Evolutionary conservation across 1,140 invertebrate genomes (phyloP).

Genomic region (Drosophila gunungcola): DNA sequence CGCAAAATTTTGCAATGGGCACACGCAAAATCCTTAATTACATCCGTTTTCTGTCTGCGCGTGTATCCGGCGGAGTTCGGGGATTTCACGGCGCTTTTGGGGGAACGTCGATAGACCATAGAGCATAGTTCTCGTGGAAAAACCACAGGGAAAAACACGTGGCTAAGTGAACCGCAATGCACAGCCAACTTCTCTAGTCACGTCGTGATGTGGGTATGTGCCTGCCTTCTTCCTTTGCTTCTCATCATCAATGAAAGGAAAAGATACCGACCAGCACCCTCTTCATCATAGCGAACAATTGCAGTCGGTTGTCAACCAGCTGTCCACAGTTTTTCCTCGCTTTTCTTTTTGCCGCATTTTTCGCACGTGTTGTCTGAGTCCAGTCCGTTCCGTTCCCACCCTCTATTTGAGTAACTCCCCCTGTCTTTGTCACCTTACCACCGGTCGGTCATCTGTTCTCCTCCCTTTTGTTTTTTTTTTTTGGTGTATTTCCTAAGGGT

Average conservation of each 20-base stretch:
- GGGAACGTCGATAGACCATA: constrained; percentile 25
- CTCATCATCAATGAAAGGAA: constrained; percentile 37
- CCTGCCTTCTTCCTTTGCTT: constrained; percentile 12
- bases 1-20: constrained; percentile 58
- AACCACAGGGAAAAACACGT: constrained; percentile 73
- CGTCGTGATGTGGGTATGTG: constrained; percentile 50
- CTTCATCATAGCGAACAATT: constrained; percentile 60
- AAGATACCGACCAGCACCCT: constrained; percentile 17
- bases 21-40: constrained; percentile 81
- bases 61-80: constrained; percentile 61
- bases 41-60: constrained; percentile 72
- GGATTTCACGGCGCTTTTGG: constrained; percentile 29
- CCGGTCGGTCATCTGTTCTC: constrained; percentile 33
- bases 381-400: constrained; percentile 3
- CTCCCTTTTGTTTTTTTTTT: neutral
- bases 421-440: constrained; percentile 26
- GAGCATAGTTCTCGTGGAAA: constrained; percentile 46
- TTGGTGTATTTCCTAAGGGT: constrained; percentile 22
- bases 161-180: constrained; percentile 68
- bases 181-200: constrained; percentile 62
- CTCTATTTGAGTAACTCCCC: constrained; percentile 18
- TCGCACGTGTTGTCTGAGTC: constrained; percentile 71
- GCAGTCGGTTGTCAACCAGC: constrained; percentile 73
- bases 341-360: constrained; percentile 66
- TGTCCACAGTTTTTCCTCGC: constrained; percentile 69